Conservation (phyloP, 1,140 invertebrate genomes). For the Lucilia sericata region DNA sequence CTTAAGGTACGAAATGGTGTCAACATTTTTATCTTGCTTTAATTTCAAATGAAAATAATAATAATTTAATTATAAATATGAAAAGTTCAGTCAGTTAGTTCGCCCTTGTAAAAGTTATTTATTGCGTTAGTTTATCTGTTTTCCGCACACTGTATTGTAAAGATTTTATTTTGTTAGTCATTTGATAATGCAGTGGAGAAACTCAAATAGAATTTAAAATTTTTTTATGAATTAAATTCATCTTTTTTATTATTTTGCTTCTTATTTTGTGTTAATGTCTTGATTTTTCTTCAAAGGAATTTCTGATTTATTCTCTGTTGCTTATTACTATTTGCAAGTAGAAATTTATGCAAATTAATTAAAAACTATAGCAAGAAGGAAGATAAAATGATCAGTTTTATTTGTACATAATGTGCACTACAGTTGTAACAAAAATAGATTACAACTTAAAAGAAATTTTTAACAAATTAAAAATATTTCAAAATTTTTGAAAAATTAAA, state of each 20-base stretch:
- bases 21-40: neutral
- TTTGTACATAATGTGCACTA: too few relatives aligned
- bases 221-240: neutral
- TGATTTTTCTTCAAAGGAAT: neutral
- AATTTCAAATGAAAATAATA: too few relatives aligned
- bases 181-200: neutral
- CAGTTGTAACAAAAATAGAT: too few relatives aligned
- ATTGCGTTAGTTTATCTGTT: too few relatives aligned
- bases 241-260: neutral
- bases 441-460: too few relatives aligned
- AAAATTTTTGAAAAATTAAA: too few relatives aligned
- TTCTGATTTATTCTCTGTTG: neutral
- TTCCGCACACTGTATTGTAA: too few relatives aligned
- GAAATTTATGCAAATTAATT: conserved; percentile 7
- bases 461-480: too few relatives aligned
- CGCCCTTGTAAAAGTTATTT: too few relatives aligned
- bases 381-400: neutral
- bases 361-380: neutral
- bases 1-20: neutral
- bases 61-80: neutral
- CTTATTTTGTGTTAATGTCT: too few relatives aligned
- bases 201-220: conserved; percentile 10
- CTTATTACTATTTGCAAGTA: neutral
- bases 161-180: too few relatives aligned
- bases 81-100: neutral